These are phyloP conservation scores for Paratilapia polleni DNA, from an alignment of 2,113 vertebrate genomes.

Conservation along the genomic window DNA sequence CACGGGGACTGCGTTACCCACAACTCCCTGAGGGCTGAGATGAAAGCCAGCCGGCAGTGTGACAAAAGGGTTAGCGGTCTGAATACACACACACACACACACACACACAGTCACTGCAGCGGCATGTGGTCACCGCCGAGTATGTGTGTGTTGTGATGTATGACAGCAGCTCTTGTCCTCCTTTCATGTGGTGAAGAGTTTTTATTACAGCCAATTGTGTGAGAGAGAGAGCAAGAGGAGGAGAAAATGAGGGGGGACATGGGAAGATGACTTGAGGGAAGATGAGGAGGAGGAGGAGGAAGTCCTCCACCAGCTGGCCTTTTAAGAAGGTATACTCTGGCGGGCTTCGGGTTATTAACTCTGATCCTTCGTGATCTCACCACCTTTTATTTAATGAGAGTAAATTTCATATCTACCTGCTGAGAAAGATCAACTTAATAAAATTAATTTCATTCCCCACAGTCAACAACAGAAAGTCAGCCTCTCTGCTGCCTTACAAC, in stretches of 20 bases:
- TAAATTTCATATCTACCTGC: slow-evolving; percentile 32
- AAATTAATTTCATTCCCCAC: background rate
- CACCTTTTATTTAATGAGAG: slow-evolving; percentile 5
- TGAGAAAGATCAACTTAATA: slow-evolving; percentile 8
- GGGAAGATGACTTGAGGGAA: background rate
- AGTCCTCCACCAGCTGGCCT: background rate
- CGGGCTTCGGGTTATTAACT: slow-evolving; percentile 19
- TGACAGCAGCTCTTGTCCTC: background rate
- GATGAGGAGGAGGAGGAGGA: background rate
- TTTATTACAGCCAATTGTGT: slow-evolving; percentile 35
- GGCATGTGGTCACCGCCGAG: background rate
- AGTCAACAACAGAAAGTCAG: background rate
- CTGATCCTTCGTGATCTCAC: background rate
- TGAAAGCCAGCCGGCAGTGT: slow-evolving; percentile 33
- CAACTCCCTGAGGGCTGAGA: slow-evolving; percentile 41
- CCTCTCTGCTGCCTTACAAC: background rate
- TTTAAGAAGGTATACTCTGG: slow-evolving; percentile 15
- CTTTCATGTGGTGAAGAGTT: slow-evolving; percentile 48
- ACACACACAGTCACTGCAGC: slow-evolving; percentile 14
- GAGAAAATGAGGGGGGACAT: background rate
- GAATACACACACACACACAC: slow-evolving; percentile 22
- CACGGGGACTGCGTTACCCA: slow-evolving; percentile 47
- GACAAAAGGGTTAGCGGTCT: slow-evolving; percentile 49
- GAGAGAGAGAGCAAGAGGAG: background rate
- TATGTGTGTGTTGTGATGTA: slow-evolving; percentile 30